Conservation (phyloP, 64 coral and sea anemone genomes). For the Astreopora myriophthalma region DNA sequence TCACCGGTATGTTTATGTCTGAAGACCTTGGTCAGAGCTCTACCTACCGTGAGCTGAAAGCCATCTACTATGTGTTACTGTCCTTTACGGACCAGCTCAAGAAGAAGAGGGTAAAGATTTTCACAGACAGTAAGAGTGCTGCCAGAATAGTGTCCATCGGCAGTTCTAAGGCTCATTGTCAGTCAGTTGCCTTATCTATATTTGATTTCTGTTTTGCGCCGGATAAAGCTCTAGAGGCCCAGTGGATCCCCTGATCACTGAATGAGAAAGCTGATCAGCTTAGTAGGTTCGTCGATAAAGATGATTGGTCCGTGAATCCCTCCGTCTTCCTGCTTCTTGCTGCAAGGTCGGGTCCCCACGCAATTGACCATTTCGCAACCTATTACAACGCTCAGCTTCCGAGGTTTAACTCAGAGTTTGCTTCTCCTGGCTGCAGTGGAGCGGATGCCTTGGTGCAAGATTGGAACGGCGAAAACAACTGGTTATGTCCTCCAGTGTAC, state of each 20-base stretch:
- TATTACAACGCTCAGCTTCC: too few species aligned
- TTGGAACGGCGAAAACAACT: too few species aligned
- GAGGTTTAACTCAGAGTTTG: too few species aligned
- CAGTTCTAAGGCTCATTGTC: not conserved
- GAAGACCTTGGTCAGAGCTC: not conserved
- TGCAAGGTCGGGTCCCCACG: too few species aligned
- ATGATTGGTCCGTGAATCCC: constrained; percentile 26
- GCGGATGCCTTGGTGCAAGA: too few species aligned
- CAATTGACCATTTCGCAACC: too few species aligned
- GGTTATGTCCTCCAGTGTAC: too few species aligned
- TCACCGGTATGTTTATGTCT: not conserved
- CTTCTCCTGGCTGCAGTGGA: too few species aligned
- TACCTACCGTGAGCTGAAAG: not conserved
- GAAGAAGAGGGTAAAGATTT: not conserved
- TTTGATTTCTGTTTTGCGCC: constrained; percentile 14
- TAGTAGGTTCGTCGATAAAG: constrained; percentile 10
- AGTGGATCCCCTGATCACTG: constrained; percentile 20
- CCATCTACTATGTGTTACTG: not conserved
- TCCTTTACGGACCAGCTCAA: not conserved
- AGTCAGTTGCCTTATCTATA: constrained; percentile 1
- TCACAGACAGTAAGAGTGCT: constrained; percentile 2
- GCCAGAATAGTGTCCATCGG: constrained; percentile 8
- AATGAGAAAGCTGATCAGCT: constrained; percentile 44
- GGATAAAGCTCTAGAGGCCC: not conserved
- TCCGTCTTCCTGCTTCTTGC: not conserved